Evolutionary conservation across 2,113 vertebrate species (phyloP), one percentile per base, ranked within the genome.

Genomic region (Arvicanthis niloticus): DNA sequence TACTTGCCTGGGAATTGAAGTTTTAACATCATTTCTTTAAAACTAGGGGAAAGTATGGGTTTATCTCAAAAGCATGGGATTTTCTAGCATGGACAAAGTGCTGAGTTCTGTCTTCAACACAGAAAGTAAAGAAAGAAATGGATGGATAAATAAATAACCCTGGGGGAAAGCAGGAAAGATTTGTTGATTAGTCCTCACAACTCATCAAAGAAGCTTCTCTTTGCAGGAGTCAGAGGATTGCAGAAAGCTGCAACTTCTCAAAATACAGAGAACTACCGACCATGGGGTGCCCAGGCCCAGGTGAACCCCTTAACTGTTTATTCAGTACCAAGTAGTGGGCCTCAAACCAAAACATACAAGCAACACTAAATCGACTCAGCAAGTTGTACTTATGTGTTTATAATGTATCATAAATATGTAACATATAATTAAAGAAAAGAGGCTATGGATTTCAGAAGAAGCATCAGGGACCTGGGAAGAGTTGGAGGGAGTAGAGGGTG

Each of bases 1-100:
- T 10, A 91, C 8, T 87, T 48, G 58, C 75, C 84, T 15, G 56
- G 96, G 80, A 97, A 97, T 56, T 93, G 68, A 91, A 78, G 88
- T 80, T 53, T 80, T 94, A 92, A 56, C 26, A 90, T 15, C 37
- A 58, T 68, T 94, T 96, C 76, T 95, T 76, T 84, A 56, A 92
- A 90, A 93, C 37, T 29, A 94, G 22, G 7, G 22, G 1, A 7
- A 21, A 48, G 75, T 24, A 4, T 17, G 7, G 37, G 21, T n/a
- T n/a, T 58, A 37, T 58, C 82, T 67, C 37, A 67, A 34, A 22
- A 19, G 24, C n/a, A 93, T 26, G 40, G 34, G 9, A 26, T 93
- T 86, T 58, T n/a, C 56, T 53, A 86, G 70, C 16, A 34, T 51
- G 31, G 13, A 65, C 34, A 62, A 76, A 58, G 58, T 29, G 40